Conservation (phyloP, 2,888 invertebrate genomes). For the Drosophila koepferae region DNA sequence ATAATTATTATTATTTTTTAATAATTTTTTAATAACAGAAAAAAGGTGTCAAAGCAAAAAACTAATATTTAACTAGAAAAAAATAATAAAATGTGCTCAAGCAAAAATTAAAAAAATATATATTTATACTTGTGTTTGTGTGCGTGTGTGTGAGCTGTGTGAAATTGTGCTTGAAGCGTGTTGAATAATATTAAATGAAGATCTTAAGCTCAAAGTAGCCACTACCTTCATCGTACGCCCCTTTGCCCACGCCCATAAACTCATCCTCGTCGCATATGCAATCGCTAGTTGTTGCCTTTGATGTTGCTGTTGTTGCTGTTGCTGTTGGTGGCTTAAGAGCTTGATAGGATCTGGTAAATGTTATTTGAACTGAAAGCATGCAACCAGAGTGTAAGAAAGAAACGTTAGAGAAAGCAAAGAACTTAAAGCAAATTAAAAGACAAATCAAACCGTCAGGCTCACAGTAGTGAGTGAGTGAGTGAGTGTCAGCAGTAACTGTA, state of each 20-base stretch:
- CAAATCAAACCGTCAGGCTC: conserved; percentile 55
- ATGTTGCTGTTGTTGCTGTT: conserved; percentile 20
- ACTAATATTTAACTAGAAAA: background rate
- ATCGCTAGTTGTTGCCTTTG: conserved; percentile 58
- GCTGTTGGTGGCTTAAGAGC: conserved; percentile 46
- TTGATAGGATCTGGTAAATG: conserved; percentile 76
- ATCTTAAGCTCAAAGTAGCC: conserved; percentile 57
- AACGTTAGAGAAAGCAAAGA: conserved; percentile 44
- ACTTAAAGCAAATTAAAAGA: conserved; percentile 71
- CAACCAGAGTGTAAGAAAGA: conserved; percentile 49
- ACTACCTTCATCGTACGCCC: conserved; percentile 70
- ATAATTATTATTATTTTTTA: background rate
- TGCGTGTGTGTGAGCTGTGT: background rate
- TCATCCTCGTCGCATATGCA: conserved; percentile 74
- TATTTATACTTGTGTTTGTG: background rate
- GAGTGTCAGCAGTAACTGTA: conserved; percentile 37
- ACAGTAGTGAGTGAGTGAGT: conserved; percentile 15
- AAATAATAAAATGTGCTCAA: conserved; percentile 15
- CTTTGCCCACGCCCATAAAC: conserved; percentile 53
- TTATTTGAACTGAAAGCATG: conserved; percentile 82
- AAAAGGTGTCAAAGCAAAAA: background rate
- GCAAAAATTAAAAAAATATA: conserved; percentile 14
- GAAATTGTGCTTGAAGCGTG: background rate
- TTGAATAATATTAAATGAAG: conserved; percentile 28
- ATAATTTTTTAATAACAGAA: background rate